These are phyloP conservation scores for Diadegma fenestrale DNA, from an alignment of 2,888 invertebrate species.

Conservation along the genomic window DNA sequence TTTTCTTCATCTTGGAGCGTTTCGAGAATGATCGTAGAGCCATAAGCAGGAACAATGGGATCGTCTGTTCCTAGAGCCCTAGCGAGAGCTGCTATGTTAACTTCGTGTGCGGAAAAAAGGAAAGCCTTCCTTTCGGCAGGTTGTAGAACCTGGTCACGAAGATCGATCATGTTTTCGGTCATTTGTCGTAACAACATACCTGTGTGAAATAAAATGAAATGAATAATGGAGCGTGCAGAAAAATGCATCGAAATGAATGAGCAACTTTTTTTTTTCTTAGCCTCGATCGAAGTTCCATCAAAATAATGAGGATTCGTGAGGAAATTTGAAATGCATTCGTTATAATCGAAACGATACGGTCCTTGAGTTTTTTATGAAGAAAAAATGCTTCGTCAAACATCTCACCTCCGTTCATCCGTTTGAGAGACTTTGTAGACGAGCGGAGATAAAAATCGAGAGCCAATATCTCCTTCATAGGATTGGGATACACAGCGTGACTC, in stretches of 20 bases:
- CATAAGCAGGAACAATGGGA: conserved; percentile 78
- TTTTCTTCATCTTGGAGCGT: conserved; percentile 77
- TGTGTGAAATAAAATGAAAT: conserved; percentile 52
- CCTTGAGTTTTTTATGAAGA: neutral
- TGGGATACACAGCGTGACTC: conserved; percentile 83
- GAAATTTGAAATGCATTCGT: neutral
- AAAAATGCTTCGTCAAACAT: neutral
- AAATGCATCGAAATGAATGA: too few species aligned
- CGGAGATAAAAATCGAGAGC: conserved; percentile 83
- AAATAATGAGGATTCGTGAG: too few species aligned
- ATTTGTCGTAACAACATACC: conserved; percentile 78
- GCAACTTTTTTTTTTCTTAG: too few species aligned
- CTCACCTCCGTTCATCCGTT: conserved; percentile 83
- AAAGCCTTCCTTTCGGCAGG: conserved; percentile 78
- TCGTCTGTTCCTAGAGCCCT: conserved; percentile 77
- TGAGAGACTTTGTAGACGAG: conserved; percentile 81
- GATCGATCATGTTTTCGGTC: conserved; percentile 76
- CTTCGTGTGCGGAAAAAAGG: conserved; percentile 78
- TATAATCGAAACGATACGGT: neutral
- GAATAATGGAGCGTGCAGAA: neutral
- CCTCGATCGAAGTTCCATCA: too few species aligned
- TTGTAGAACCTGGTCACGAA: conserved; percentile 70
- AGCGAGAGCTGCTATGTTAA: conserved; percentile 78
- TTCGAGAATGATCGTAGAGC: conserved; percentile 80
- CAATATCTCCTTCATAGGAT: conserved; percentile 82